Percentiles rank a stretch among this genome's conserved stretches.
phyloP scores from a whole-genome alignment of 2,888 invertebrate species.

The Melanostoma scalare region DNA sequence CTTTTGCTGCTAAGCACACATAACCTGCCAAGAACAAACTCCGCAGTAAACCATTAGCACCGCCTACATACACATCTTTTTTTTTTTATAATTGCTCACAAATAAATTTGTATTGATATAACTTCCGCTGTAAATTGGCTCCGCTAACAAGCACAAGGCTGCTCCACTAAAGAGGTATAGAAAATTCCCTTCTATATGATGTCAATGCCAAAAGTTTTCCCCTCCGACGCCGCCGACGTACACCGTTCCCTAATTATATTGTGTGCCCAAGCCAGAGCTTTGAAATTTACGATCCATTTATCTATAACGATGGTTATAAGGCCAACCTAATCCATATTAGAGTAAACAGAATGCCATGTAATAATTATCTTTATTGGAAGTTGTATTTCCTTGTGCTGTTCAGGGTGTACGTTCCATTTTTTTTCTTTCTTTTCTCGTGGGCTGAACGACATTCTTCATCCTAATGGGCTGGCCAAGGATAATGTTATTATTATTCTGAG shows the following conservation, averaged over 20 bases:
- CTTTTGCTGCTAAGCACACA: too few relatives aligned
- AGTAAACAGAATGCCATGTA: slow-evolving; percentile 55
- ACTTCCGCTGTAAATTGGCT: slow-evolving; percentile 46
- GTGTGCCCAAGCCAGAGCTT: slow-evolving; percentile 43
- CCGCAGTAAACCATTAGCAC: too few relatives aligned
- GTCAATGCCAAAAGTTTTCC: slow-evolving; percentile 23
- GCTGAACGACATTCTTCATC: not conserved
- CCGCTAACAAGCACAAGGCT: slow-evolving; percentile 20
- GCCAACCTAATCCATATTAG: slow-evolving; percentile 62
- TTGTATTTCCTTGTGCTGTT: slow-evolving; percentile 3
- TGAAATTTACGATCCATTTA: slow-evolving; percentile 64
- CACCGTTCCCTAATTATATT: slow-evolving; percentile 41
- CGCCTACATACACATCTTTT: too few relatives aligned
- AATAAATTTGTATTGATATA: slow-evolving; percentile 49
- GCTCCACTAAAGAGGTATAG: not conserved
- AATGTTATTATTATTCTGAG: not conserved
- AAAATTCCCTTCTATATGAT: slow-evolving; percentile 21
- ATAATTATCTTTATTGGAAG: slow-evolving; percentile 57
- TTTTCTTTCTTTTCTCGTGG: slow-evolving; percentile 6
- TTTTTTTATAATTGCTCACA: slow-evolving; percentile 35
- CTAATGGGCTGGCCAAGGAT: not conserved
- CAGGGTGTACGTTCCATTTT: not conserved
- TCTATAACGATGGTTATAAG: slow-evolving; percentile 29
- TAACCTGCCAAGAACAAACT: too few relatives aligned
- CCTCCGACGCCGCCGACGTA: not conserved